These are phyloP conservation scores for Lacerta viridis DNA, from an alignment of 2,797 vertebrate genomes.

Conservation along the genomic window DNA sequence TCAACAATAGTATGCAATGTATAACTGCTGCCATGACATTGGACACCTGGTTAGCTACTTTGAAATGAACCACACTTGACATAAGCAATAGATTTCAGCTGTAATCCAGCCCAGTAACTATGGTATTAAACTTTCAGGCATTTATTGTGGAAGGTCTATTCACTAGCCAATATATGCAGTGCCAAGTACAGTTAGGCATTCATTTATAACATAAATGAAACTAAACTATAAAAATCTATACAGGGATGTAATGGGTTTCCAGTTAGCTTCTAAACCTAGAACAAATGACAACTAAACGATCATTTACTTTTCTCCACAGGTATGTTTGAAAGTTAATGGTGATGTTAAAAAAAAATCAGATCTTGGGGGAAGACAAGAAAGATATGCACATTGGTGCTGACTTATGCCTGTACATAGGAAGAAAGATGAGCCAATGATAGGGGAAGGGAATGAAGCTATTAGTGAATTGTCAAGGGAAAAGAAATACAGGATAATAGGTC, in stretches of 20 bases:
- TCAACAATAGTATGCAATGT: slow-evolving; percentile 50
- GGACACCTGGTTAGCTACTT: slow-evolving; percentile 17
- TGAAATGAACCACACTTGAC: slow-evolving; percentile 19
- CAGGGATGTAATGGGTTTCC: slow-evolving; percentile 49
- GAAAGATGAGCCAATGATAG: slow-evolving; percentile 76
- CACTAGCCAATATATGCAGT: slow-evolving; percentile 33
- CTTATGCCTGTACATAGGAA: slow-evolving; percentile 64
- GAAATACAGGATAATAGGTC: slow-evolving; percentile 61
- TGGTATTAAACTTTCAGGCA: slow-evolving; percentile 35
- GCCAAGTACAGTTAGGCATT: slow-evolving; percentile 37
- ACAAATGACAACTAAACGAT: slow-evolving; percentile 55
- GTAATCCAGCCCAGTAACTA: slow-evolving; percentile 38
- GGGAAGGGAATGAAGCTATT: slow-evolving; percentile 75
- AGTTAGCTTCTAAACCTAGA: slow-evolving; percentile 34
- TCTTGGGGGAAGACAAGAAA: slow-evolving; percentile 50
- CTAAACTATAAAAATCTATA: slow-evolving; percentile 51
- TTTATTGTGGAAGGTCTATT: slow-evolving; percentile 40
- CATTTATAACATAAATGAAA: slow-evolving; percentile 35
- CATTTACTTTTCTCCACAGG: slow-evolving; percentile 36
- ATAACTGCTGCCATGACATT: slow-evolving; percentile 33
- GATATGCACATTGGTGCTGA: slow-evolving; percentile 58
- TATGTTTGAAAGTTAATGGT: slow-evolving; percentile 45
- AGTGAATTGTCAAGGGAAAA: slow-evolving; percentile 72
- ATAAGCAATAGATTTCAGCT: slow-evolving; percentile 1
- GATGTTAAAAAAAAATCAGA: slow-evolving; percentile 51